phyloP scores from a whole-genome alignment of 2,113 vertebrate genomes.

The Psammodynastes pulverulentus region DNA sequence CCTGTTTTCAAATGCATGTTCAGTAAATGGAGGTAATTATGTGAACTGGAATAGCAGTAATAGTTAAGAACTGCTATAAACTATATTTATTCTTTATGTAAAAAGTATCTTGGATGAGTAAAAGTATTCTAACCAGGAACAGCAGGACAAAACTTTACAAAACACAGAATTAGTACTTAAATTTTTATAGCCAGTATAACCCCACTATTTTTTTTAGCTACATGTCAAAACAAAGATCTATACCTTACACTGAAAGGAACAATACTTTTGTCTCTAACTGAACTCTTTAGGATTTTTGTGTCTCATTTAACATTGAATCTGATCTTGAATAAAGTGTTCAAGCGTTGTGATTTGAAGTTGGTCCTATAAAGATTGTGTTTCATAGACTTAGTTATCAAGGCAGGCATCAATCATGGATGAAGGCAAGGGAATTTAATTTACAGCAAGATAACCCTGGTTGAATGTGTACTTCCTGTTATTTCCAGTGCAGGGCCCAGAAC shows the following conservation, averaged over 20 bases:
- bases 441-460: not conserved
- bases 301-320: not conserved
- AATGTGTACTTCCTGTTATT: not conserved
- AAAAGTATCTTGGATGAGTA: not conserved
- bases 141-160: not conserved
- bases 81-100: not conserved
- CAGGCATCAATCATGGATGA: not conserved
- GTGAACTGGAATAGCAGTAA: not conserved
- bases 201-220: not conserved
- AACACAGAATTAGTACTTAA: not conserved
- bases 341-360: not conserved
- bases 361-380: not conserved
- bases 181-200: not conserved
- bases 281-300: not conserved
- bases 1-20: not conserved
- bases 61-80: not conserved
- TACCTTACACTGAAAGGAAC: not conserved
- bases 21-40: not conserved
- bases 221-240: not conserved
- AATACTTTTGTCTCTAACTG: not conserved
- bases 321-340: not conserved
- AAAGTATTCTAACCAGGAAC: not conserved
- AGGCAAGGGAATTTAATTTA: not conserved
- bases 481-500: not conserved
- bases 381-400: not conserved